Conservation (phyloP, 2,888 invertebrate genomes). For the Archips xylosteana region DNA sequence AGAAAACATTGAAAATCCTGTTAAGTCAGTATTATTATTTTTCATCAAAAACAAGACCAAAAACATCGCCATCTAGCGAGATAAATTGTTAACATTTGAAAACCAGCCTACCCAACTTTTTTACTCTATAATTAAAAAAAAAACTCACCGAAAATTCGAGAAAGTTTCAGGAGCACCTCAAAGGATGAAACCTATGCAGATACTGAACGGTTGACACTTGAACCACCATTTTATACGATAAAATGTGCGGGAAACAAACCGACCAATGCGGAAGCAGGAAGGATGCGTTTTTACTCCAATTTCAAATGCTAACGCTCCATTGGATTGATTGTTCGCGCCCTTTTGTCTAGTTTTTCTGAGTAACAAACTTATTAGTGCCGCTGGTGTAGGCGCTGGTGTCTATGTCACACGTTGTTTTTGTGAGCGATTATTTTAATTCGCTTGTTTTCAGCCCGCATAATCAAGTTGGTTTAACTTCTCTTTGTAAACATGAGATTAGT, state of each 20-base stretch:
- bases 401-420: not conserved
- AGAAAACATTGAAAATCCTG: too few species aligned
- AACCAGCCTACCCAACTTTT: not conserved
- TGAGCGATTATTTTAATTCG: not conserved
- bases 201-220: conserved; percentile 58
- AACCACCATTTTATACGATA: conserved; percentile 61
- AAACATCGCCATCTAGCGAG: not conserved
- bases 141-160: conserved; percentile 47
- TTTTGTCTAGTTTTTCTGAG: conserved; percentile 61
- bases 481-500: not conserved
- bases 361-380: conserved; percentile 19
- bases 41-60: not conserved
- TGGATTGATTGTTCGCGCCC: conserved; percentile 74
- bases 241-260: conserved; percentile 64
- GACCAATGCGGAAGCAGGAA: conserved; percentile 78
- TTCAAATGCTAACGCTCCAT: conserved; percentile 73
- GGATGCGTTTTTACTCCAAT: conserved; percentile 73
- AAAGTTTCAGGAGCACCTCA: conserved; percentile 51
- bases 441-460: not conserved
- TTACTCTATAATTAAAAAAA: not conserved
- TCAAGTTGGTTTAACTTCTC: conserved; percentile 5
- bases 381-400: not conserved
- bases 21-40: too few species aligned
- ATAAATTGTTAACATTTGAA: not conserved
- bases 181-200: conserved; percentile 60